Percentiles rank a stretch among this genome's conserved stretches.
Conservation (phyloP, 2,797 vertebrate genomes). For the Glossophaga mutica region DNA sequence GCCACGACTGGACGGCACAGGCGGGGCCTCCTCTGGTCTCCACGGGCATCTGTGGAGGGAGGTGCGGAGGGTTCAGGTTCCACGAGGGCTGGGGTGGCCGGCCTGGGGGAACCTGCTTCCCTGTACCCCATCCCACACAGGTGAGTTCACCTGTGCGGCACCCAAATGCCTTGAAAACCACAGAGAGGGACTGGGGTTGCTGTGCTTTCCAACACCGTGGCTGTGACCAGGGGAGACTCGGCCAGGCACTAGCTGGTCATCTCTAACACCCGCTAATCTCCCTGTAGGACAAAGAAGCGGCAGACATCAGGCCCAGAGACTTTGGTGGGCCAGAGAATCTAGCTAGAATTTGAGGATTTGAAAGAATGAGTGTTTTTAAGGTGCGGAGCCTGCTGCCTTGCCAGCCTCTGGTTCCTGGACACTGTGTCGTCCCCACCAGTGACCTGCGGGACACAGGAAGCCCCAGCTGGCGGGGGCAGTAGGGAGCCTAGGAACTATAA, state of each 20-base stretch:
- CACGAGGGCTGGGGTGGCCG: neutral
- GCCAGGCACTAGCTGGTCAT: accelerated
- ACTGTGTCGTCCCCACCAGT: neutral
- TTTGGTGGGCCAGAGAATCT: neutral
- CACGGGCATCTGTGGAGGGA: neutral
- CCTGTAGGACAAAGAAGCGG: neutral
- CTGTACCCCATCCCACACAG: accelerated
- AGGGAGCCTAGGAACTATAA: neutral
- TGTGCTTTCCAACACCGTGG: accelerated
- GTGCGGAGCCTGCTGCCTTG: accelerated
- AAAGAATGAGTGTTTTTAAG: neutral
- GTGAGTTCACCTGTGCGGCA: accelerated
- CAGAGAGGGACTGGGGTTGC: accelerated
- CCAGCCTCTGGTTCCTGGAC: neutral
- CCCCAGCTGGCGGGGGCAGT: accelerated
- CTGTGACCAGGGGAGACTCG: accelerated
- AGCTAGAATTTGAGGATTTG: neutral
- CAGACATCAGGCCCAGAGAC: neutral
- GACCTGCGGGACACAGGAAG: accelerated
- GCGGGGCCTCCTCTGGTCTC: neutral
- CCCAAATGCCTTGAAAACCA: accelerated
- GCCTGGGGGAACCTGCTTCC: neutral
- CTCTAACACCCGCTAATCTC: accelerated
- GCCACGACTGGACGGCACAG: accelerated
- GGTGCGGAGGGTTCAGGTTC: neutral